Base-by-base conservation (phyloP, 2,113 vertebrate species). In the Platysternon megacephalum region DNA sequence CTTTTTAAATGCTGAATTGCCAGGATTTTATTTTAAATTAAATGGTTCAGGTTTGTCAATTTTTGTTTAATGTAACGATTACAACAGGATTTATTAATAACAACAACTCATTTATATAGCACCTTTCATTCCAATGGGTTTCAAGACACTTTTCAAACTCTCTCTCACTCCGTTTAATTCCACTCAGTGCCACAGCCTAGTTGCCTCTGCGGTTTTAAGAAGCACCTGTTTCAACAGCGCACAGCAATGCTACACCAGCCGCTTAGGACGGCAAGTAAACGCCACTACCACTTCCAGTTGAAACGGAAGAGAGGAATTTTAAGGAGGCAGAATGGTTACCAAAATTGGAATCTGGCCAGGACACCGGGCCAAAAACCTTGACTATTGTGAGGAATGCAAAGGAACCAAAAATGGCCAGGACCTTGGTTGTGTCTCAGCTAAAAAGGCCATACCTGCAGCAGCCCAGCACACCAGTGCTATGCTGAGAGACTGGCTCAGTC, bases 81-180 rank as follows among this genome's bases (percentile, higher is more conserved):
- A 48, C 44, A 94, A 91, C 58, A 6, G 1, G 87, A 93, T 94
- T 94, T 94, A 95, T 91, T 93, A 89, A 29, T 87, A 91, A 93
- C 87, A 91, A 10, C 3, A 82, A 79, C 90, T 76, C 79, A 86
- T 96, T 87, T 92, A 94, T 22, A 9, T 17, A 46, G 53, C 81
- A 84, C 26, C 53, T 91, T 93, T 91, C 78, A 92, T 87, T 53
- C 53, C 88, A 53, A 93, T 42, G 87, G 49, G 88, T 93, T 79
- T 89, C 83, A 80, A 84, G 90, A 91, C 90, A 24, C 61, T 81
- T 32, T 87, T 78, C 46, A 95, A 95, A 86, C 55, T 6, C 79
- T 83, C 91, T 88, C 76, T 19, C 26, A 4, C 65, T 95, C 68
- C 82, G 28, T 79, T 53, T 42, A 93, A 78, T 82, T 93, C 78